Percentiles rank a stretch among this genome's conserved stretches.
Conservation (phyloP, 2,888 invertebrate species). For the Pseudococcus jackbeardsleyi region DNA sequence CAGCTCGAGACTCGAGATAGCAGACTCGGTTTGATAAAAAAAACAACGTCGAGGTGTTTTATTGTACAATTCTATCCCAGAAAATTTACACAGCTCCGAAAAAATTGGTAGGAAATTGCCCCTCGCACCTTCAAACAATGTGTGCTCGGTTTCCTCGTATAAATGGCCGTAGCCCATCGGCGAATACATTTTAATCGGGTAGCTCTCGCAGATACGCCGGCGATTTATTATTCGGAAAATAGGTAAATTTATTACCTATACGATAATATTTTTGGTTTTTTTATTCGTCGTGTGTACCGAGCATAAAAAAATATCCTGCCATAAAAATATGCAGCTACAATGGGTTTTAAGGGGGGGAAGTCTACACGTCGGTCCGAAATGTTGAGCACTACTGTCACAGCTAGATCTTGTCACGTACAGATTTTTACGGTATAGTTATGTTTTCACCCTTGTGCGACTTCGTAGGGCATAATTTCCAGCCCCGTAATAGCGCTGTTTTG, state of each 20-base stretch:
- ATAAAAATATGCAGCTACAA: no score
- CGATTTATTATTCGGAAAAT: constrained; percentile 32
- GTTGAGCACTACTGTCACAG: constrained; percentile 56
- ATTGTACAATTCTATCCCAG: background rate
- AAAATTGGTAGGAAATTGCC: background rate
- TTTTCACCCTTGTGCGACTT: constrained; percentile 42
- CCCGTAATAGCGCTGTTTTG: constrained; percentile 55
- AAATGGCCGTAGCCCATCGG: background rate
- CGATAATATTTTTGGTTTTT: background rate
- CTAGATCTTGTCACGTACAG: constrained; percentile 59
- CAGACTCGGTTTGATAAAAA: background rate
- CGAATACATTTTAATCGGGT: constrained; percentile 5
- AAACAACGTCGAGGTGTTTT: background rate
- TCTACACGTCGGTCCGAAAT: background rate
- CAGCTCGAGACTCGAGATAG: background rate
- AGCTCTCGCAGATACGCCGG: background rate
- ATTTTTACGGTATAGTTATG: constrained; percentile 62
- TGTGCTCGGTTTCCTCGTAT: background rate
- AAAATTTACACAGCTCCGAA: background rate
- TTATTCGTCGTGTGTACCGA: background rate
- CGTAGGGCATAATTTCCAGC: constrained; percentile 49
- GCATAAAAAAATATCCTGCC: no score
- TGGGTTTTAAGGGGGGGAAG: no score
- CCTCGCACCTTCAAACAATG: background rate
- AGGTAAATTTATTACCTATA: constrained; percentile 7